Conservation (phyloP, 2,113 vertebrate genomes). For the Grammomys surdaster region DNA sequence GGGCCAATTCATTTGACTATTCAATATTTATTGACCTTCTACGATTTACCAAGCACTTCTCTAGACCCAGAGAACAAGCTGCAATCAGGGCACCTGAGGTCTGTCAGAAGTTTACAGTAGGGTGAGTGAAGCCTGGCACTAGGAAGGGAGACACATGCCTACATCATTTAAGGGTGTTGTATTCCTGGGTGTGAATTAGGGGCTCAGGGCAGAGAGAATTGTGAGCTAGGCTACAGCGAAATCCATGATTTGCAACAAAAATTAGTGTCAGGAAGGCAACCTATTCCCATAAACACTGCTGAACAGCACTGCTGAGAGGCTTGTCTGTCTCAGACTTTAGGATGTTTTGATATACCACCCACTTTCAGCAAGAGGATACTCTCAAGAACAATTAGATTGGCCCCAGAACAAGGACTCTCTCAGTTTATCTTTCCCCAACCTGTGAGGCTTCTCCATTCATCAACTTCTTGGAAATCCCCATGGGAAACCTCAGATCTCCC, state of each 20-base stretch:
- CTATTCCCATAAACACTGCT: not conserved
- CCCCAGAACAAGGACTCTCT: not conserved
- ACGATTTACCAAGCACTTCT: not conserved
- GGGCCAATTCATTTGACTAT: constrained; percentile 47
- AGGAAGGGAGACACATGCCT: not conserved
- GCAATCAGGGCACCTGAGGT: not conserved
- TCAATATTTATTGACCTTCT: constrained; percentile 57
- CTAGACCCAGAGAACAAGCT: constrained; percentile 26
- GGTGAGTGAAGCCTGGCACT: not conserved
- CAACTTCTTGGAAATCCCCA: not conserved
- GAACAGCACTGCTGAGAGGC: not conserved
- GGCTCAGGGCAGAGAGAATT: no score
- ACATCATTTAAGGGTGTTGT: not conserved
- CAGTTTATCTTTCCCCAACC: not conserved
- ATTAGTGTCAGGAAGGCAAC: not conserved
- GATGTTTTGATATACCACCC: accelerated
- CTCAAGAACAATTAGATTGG: not conserved
- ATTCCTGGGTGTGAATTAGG: not conserved
- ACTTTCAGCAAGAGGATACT: not conserved
- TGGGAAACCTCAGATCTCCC: not conserved
- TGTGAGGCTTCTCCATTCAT: accelerated
- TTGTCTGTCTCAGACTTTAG: not conserved
- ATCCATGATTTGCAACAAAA: not conserved
- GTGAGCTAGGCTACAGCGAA: not conserved
- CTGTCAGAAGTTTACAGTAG: not conserved